These are phyloP conservation scores for Dicerorhinus sumatrensis DNA, from an alignment of 2,113 vertebrate genomes.

Conservation along the genomic window DNA sequence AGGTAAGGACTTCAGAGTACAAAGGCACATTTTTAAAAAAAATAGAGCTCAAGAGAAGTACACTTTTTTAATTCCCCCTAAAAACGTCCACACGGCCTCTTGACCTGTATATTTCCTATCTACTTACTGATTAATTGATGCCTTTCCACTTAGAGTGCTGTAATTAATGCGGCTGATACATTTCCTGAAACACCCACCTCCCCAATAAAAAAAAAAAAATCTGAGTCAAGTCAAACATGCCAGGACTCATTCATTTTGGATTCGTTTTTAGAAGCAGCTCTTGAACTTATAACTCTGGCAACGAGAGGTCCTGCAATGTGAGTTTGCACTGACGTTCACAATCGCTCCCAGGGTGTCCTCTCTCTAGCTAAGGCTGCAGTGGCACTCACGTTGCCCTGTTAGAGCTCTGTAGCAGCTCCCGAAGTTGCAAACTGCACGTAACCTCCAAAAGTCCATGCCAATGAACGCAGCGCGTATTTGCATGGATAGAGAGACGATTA, in stretches of 20 bases:
- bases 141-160: constrained; percentile 49
- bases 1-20: constrained; percentile 59
- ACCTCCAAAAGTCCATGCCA: constrained; percentile 39
- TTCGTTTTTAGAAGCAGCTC: constrained; percentile 40
- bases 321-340: constrained; percentile 22
- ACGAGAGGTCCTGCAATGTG: neutral
- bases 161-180: constrained; percentile 34
- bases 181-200: constrained; percentile 5
- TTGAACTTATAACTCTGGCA: constrained; percentile 47
- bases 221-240: constrained; percentile 59
- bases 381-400: neutral
- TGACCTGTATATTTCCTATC: constrained; percentile 20
- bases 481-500: neutral
- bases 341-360: neutral
- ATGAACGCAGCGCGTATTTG: neutral
- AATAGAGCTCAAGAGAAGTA: neutral
- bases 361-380: neutral
- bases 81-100: neutral
- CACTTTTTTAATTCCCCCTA: neutral
- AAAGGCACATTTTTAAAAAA: constrained; percentile 55
- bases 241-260: constrained; percentile 67
- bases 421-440: constrained; percentile 45
- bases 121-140: constrained; percentile 37
- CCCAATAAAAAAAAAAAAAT: neutral
- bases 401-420: constrained; percentile 28